Conservation (phyloP, 1,140 invertebrate genomes). For the Oncopodura yosiiana region DNA sequence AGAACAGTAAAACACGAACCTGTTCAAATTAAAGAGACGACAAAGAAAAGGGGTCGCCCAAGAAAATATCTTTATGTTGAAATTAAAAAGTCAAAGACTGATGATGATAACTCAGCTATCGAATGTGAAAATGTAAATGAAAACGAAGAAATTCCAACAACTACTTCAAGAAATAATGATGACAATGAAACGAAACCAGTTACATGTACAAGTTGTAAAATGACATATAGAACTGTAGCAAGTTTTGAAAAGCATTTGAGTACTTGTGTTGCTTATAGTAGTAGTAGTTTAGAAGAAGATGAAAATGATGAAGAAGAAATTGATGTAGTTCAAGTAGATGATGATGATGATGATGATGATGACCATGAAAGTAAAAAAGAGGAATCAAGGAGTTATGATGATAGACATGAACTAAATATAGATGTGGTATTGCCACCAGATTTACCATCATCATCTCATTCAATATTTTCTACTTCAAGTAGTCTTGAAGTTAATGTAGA, state of each 20-base stretch:
- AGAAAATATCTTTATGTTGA: background rate
- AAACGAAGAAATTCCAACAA: background rate
- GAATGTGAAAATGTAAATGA: background rate
- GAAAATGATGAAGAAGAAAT: slow-evolving; percentile 47
- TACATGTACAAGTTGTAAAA: slow-evolving; percentile 57
- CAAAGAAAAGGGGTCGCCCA: background rate
- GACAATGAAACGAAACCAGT: background rate
- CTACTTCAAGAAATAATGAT: background rate
- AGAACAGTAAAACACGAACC: background rate
- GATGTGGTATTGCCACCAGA: no score
- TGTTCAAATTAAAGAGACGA: background rate
- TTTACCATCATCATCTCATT: no score
- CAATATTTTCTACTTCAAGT: no score
- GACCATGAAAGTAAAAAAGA: background rate
- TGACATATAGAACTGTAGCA: slow-evolving; percentile 75
- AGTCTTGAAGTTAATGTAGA: background rate
- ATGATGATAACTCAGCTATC: background rate
- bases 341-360: background rate
- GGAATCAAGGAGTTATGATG: background rate
- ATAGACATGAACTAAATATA: background rate
- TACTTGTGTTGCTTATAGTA: slow-evolving; percentile 52
- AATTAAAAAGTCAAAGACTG: slow-evolving; percentile 37
- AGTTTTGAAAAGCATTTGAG: slow-evolving; percentile 73
- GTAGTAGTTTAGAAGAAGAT: slow-evolving; percentile 40
- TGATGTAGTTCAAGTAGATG: background rate